Percentiles rank a stretch among this genome's conserved stretches.
phyloP scores from a whole-genome alignment of 2,888 invertebrate genomes.

The Hydrotaea diabolus region DNA sequence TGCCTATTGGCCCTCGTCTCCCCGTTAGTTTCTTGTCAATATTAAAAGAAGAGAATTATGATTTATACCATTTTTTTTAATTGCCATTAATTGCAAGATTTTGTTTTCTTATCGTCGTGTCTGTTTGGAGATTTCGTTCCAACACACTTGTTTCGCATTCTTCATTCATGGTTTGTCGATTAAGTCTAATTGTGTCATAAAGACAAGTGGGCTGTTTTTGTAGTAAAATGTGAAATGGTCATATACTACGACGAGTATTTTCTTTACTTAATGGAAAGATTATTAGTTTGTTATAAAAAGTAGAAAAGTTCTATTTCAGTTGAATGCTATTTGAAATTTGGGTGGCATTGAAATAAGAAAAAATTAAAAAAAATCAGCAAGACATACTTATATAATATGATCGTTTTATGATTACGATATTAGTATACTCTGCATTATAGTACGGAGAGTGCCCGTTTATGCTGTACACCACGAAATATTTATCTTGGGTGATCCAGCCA shows the following conservation, averaged over 20 bases:
- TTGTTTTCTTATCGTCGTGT: not conserved
- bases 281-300: too few relatives aligned
- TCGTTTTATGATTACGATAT: too few relatives aligned
- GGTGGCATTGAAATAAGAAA: too few relatives aligned
- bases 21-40: conserved; percentile 23
- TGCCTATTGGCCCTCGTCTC: not conserved
- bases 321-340: too few relatives aligned
- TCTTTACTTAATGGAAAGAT: too few relatives aligned
- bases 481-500: too few relatives aligned
- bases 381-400: too few relatives aligned
- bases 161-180: not conserved
- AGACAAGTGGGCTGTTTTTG: not conserved
- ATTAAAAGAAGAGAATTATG: conserved; percentile 30
- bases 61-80: conserved; percentile 44
- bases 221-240: not conserved
- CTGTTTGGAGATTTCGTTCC: not conserved
- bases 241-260: too few relatives aligned
- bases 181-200: not conserved
- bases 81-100: conserved; percentile 42
- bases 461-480: too few relatives aligned
- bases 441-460: too few relatives aligned
- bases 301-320: not conserved
- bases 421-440: too few relatives aligned
- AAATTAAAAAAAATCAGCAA: too few relatives aligned
- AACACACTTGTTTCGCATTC: not conserved